phyloP scores from a whole-genome alignment of 1,140 invertebrate genomes.

The Drosophila nasuta region DNA sequence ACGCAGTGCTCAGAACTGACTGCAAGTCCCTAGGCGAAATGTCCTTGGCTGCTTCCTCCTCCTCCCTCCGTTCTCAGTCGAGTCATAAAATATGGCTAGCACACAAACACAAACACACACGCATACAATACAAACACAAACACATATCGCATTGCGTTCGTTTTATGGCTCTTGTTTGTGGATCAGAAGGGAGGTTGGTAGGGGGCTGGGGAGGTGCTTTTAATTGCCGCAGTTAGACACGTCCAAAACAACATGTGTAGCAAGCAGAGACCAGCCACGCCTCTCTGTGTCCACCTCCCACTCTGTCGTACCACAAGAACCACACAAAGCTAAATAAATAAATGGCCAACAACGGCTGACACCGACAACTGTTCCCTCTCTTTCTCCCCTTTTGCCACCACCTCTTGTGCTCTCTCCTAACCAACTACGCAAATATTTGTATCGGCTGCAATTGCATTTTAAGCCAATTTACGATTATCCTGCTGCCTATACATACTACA shows the following conservation, averaged over 20 bases:
- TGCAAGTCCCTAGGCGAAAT: slow-evolving; percentile 45
- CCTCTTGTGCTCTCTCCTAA: not conserved
- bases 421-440: slow-evolving; percentile 29
- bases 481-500: no score
- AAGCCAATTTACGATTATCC: slow-evolving; percentile 27
- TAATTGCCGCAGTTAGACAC: slow-evolving; percentile 77
- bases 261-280: slow-evolving; percentile 4
- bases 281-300: not conserved
- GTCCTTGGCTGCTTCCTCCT: slow-evolving; percentile 56
- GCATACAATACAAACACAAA: not conserved
- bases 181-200: not conserved
- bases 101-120: slow-evolving; percentile 18
- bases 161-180: slow-evolving; percentile 68
- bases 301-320: slow-evolving; percentile 9
- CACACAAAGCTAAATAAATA: slow-evolving; percentile 59
- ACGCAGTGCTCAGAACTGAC: slow-evolving; percentile 15
- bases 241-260: slow-evolving; percentile 63
- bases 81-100: slow-evolving; percentile 68
- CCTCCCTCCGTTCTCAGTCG: slow-evolving; percentile 1
- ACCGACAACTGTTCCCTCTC: slow-evolving; percentile 7
- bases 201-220: slow-evolving; percentile 24
- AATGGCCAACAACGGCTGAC: slow-evolving; percentile 58
- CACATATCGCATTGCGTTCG: slow-evolving; percentile 46
- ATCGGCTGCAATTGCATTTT: slow-evolving; percentile 53
- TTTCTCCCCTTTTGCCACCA: no score